phyloP scores from a whole-genome alignment of 1,140 invertebrate species.

The Paraescarpia echinospica region DNA sequence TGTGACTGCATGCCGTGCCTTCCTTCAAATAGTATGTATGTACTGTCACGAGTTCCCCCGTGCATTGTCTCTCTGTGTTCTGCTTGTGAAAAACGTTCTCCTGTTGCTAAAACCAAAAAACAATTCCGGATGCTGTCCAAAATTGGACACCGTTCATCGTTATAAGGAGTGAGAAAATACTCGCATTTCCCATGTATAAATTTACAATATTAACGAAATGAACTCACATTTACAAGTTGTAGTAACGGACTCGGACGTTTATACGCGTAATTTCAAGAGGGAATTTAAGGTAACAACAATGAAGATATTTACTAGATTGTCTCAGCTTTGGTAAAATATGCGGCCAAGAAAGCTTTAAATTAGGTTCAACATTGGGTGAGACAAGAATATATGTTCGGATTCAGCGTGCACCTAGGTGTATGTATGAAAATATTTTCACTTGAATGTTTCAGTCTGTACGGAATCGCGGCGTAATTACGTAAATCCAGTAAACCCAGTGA shows the following conservation, averaged over 20 bases:
- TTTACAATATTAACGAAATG: not conserved
- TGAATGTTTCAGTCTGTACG: not conserved
- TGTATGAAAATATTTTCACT: not conserved
- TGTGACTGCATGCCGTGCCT: not conserved
- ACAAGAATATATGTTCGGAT: too few species aligned
- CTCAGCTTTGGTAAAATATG: not conserved
- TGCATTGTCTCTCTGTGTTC: not conserved
- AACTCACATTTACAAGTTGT: too few species aligned
- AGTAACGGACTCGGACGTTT: too few species aligned
- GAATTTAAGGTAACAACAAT: not conserved
- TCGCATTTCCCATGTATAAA: not conserved
- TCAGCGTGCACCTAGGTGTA: not conserved
- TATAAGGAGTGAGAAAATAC: not conserved
- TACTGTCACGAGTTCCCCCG: not conserved
- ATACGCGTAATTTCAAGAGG: not conserved
- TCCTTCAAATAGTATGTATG: not conserved
- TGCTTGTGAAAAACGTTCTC: not conserved
- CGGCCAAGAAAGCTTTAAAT: too few species aligned
- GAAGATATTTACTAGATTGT: not conserved
- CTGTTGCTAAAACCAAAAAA: not conserved
- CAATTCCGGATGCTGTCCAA: not conserved
- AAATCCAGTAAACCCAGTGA: not conserved
- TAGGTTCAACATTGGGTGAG: too few species aligned
- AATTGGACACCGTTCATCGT: not conserved
- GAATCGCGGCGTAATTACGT: not conserved